Percentiles rank a stretch among this genome's conserved stretches.
Conservation (phyloP, 1,140 invertebrate species). For the Leptinotarsa defecta region DNA sequence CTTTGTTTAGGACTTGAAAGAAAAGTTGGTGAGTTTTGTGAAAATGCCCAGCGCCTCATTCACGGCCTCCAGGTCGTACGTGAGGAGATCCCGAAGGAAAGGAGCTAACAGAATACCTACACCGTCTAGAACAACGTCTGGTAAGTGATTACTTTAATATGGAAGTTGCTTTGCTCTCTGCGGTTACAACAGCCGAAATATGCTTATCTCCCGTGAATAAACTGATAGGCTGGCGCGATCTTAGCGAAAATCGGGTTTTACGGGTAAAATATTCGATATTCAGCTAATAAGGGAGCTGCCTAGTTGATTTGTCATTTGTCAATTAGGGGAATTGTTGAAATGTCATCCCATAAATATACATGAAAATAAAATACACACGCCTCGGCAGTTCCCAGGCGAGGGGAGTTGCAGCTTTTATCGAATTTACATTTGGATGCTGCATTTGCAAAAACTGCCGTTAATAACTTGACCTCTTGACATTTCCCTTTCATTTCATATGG, state of each 20-base stretch:
- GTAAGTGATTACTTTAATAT: conserved; percentile 58
- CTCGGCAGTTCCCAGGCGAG: background rate
- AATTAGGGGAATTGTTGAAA: conserved; percentile 20
- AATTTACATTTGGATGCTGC: background rate
- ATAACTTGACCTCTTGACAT: background rate
- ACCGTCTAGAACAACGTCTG: conserved; percentile 75
- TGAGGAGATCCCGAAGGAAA: conserved; percentile 83
- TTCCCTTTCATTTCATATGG: background rate
- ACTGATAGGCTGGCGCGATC: too few species aligned
- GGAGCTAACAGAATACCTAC: conserved; percentile 76
- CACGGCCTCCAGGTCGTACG: conserved; percentile 83
- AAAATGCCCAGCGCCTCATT: conserved; percentile 91
- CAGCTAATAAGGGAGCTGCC: conserved; percentile 27
- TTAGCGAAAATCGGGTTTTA: background rate
- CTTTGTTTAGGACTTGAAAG: conserved; percentile 63
- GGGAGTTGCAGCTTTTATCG: background rate
- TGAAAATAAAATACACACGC: background rate
- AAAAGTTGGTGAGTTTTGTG: conserved; percentile 38
- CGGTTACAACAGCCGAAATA: background rate
- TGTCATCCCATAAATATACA: conserved; percentile 27
- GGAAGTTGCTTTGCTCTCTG: background rate
- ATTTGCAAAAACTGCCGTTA: background rate
- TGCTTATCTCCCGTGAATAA: too few species aligned
- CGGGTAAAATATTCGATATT: conserved; percentile 11
- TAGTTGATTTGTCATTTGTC: conserved; percentile 30